A percentile compares a stretch with the other conserved stretches of the same genome.
Conservation (phyloP, 2,888 invertebrate species). For the Tipula helvola region DNA sequence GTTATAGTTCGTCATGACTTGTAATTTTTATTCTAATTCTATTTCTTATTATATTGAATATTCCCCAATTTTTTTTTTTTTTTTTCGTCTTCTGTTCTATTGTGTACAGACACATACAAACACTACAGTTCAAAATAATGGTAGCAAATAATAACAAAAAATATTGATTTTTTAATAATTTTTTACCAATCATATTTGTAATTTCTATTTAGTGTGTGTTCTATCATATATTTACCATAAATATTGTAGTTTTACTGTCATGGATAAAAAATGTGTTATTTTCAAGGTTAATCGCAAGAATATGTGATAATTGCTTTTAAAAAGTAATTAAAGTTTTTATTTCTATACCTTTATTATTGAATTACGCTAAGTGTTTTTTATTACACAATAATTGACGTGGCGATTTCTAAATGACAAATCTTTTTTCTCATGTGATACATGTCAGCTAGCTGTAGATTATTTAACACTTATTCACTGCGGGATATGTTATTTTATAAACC, state of each 20-base stretch:
- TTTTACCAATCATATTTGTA: not conserved
- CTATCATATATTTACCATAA: not conserved
- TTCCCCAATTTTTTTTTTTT: not conserved
- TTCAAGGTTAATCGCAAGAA: not conserved
- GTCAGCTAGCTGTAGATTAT: too few species aligned
- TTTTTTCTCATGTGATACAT: too few species aligned
- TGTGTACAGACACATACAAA: not conserved
- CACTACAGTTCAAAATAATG: not conserved
- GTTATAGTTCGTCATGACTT: not conserved
- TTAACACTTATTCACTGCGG: too few species aligned
- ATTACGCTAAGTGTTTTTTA: not conserved
- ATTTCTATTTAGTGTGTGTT: not conserved
- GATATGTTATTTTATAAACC: too few species aligned
- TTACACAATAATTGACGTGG: not conserved
- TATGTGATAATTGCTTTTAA: not conserved
- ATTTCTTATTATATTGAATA: not conserved
- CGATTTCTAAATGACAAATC: too few species aligned
- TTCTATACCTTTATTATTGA: not conserved
- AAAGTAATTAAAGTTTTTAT: not conserved
- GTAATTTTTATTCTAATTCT: not conserved
- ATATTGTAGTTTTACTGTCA: not conserved
- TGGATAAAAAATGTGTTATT: not conserved
- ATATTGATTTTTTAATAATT: not conserved
- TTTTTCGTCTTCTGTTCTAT: not conserved
- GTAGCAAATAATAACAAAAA: not conserved